phyloP scores from a whole-genome alignment of 2,113 vertebrate genomes.

The Tringa solitaria region DNA sequence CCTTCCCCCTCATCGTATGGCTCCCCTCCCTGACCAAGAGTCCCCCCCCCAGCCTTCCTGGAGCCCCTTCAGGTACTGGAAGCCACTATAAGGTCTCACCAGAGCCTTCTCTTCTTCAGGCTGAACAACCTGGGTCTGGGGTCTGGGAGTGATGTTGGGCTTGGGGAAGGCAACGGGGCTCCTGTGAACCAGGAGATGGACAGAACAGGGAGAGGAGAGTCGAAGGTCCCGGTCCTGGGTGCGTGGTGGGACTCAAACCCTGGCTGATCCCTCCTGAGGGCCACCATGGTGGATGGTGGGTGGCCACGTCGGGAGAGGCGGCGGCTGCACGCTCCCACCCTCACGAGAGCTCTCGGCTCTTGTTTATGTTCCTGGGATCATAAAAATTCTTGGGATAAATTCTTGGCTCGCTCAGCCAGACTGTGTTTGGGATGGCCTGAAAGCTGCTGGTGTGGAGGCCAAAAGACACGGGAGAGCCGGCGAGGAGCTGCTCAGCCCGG shows the following conservation, averaged over 20 bases:
- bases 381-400: conserved; percentile 50
- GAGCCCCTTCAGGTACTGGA: too few species aligned
- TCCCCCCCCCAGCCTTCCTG: too few species aligned
- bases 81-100: too few species aligned
- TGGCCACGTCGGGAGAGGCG: background rate
- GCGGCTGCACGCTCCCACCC: accelerated
- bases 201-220: background rate
- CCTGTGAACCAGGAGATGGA: background rate
- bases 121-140: background rate
- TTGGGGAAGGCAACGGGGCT: background rate
- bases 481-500: background rate
- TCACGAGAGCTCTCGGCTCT: background rate
- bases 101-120: too few species aligned
- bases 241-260: background rate
- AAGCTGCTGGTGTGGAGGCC: accelerated
- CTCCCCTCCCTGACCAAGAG: too few species aligned
- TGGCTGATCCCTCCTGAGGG: background rate
- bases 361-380: conserved; percentile 49
- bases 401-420: background rate
- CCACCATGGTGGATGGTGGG: background rate
- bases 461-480: background rate
- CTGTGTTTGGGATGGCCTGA: background rate
- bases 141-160: accelerated
- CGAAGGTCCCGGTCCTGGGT: background rate
- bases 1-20: too few species aligned